Conservation (phyloP, 1,140 invertebrate genomes). For the Maniola jurtina region DNA sequence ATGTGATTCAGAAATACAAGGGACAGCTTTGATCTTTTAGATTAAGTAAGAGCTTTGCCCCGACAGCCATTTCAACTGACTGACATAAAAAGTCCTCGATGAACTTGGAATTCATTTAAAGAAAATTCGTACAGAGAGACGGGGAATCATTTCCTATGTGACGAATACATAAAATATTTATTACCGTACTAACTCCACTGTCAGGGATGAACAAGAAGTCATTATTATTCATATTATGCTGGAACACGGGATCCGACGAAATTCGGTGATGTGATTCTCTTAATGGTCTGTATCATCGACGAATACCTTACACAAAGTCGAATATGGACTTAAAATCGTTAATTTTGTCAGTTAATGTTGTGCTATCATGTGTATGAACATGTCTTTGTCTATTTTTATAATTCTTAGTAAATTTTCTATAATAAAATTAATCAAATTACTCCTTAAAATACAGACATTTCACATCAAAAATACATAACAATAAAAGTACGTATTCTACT, state of each 20-base stretch:
- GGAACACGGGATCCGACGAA: background rate
- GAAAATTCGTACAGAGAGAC: background rate
- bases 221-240: constrained; percentile 1
- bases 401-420: too few relatives aligned
- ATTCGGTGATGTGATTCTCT: background rate
- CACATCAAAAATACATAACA: too few relatives aligned
- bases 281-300: background rate
- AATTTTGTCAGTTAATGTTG: too few relatives aligned
- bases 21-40: constrained; percentile 24
- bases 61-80: background rate
- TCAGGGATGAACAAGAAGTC: background rate
- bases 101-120: background rate
- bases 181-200: constrained; percentile 1
- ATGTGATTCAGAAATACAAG: constrained; percentile 42
- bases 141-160: background rate
- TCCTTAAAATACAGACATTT: too few relatives aligned
- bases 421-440: too few relatives aligned
- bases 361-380: too few relatives aligned
- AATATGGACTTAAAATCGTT: too few relatives aligned
- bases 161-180: constrained; percentile 6
- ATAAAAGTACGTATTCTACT: too few relatives aligned
- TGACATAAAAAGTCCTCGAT: background rate
- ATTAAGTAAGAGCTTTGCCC: constrained; percentile 9
- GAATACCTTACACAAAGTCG: background rate
- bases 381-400: too few relatives aligned